Conservation (phyloP, 2,888 invertebrate species). For the Zygaena filipendulae region DNA sequence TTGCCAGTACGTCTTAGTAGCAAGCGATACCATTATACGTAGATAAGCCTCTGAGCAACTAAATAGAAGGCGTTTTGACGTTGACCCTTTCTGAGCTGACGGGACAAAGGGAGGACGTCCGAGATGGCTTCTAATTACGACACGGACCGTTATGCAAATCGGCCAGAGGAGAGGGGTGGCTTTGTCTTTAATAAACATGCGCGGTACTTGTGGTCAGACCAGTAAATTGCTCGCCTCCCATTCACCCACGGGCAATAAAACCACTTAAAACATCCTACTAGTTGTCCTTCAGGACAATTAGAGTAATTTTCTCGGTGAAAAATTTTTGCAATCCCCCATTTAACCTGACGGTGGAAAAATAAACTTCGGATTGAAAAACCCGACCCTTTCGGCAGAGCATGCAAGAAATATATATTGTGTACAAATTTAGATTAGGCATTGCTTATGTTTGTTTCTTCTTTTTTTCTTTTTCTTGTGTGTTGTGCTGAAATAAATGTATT, state of each 20-base stretch:
- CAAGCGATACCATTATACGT: slow-evolving; percentile 39
- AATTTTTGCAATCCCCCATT: slow-evolving; percentile 22
- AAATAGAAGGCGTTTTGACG: slow-evolving; percentile 55
- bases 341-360: too few relatives aligned
- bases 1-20: too few relatives aligned
- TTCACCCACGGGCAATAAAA: slow-evolving; percentile 43
- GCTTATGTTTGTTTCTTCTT: too few relatives aligned
- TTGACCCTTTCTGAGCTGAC: slow-evolving; percentile 42
- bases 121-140: slow-evolving; percentile 68
- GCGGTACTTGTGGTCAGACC: slow-evolving; percentile 56
- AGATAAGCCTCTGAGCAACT: slow-evolving; percentile 36
- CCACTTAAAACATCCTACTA: slow-evolving; percentile 38
- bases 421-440: too few relatives aligned
- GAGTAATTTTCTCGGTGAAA: slow-evolving; percentile 39
- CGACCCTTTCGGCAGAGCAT: too few relatives aligned
- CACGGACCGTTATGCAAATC: slow-evolving; percentile 66
- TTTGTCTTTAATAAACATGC: slow-evolving; percentile 66
- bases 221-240: slow-evolving; percentile 54
- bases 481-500: too few relatives aligned
- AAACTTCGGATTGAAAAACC: too few relatives aligned
- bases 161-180: slow-evolving; percentile 35
- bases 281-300: slow-evolving; percentile 43
- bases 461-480: too few relatives aligned
- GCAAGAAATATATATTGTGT: too few relatives aligned
- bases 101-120: slow-evolving; percentile 57